Evolutionary conservation across 2,888 invertebrate species (phyloP), one percentile per base, ranked within the genome.

Genomic region (Aphidoletes aphidimyza): DNA sequence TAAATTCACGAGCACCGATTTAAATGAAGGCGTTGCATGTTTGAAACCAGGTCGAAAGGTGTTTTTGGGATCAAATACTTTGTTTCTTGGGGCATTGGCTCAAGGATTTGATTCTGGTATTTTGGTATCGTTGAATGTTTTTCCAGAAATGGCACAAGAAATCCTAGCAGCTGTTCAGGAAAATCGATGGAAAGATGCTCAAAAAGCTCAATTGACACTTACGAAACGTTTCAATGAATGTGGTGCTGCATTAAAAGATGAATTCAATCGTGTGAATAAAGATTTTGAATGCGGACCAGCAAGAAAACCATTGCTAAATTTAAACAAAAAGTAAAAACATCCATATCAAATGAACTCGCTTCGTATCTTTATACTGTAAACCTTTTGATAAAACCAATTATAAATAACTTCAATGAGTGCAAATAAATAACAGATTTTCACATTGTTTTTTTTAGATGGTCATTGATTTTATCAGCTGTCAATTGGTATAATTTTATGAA

Each of bases 1-100:
- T 26, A 96, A 97, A 89, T 96, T 94, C 88, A 96, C 96, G 0
- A 94, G 94, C 17, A 92, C 92, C 49, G 93, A 94, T 88, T 90
- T 96, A 83, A 92, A 93, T 84, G 94, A 95, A 88, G 95, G 92
- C 0, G 90, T 92, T 0, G 92, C 92, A 86, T 94, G 94, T 1
- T 87, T 93, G 3, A 90, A 91, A 84, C 91, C 91, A 0, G 90
- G 91, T 85, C 90, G 91, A 3, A 91, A 89, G 86, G 89, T 94
- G 85, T 94, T 94, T 89, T 91, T 95, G 54, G 95, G 94, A 84
- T 92, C 92, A 87, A 95, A 95, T 88, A 87, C 87, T 0, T 89
- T 95, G 36, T 88, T 95, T 85, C 92, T 93, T 0, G 93, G 93
- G 49, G 95, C 93, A 0, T 92, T 92, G 30, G 89, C 93, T 0